These are phyloP conservation scores for Drosophila arizonae DNA, from an alignment of 1,140 invertebrate genomes.

Conservation along the genomic window DNA sequence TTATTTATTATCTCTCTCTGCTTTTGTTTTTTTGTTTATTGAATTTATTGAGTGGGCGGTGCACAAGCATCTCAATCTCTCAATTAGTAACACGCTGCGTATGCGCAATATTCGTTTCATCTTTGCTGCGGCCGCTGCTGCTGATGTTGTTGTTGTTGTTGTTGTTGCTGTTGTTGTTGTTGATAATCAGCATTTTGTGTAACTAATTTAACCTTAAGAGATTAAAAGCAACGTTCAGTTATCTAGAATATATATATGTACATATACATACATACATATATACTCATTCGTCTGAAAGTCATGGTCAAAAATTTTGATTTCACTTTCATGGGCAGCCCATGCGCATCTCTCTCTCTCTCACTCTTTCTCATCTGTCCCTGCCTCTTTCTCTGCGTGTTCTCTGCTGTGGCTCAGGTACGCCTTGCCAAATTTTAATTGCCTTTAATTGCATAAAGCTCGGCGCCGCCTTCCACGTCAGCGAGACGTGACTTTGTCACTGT, in stretches of 20 bases:
- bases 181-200: conserved; percentile 15
- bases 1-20: background rate
- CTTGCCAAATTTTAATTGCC: conserved; percentile 55
- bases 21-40: background rate
- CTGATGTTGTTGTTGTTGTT: too few relatives aligned
- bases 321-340: background rate
- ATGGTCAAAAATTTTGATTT: conserved; percentile 45
- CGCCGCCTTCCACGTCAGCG: conserved; percentile 7
- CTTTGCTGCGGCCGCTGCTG: background rate
- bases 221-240: conserved; percentile 20
- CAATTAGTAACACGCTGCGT: conserved; percentile 39
- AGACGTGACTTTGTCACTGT: conserved; percentile 9
- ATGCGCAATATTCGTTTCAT: conserved; percentile 34
- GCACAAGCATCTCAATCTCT: conserved; percentile 1
- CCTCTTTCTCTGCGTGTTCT: background rate
- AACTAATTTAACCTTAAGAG: conserved; percentile 10
- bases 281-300: conserved; percentile 31
- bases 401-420: conserved; percentile 5
- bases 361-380: background rate
- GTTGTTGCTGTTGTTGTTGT: conserved; percentile 5
- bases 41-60: conserved; percentile 25
- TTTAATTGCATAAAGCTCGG: conserved; percentile 63
- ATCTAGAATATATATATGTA: conserved; percentile 13
- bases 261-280: too few relatives aligned
- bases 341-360: background rate